Evolutionary conservation across 2,888 invertebrate species (phyloP), one percentile per base, ranked within the genome.

Genomic region (Lomographa bimaculata): DNA sequence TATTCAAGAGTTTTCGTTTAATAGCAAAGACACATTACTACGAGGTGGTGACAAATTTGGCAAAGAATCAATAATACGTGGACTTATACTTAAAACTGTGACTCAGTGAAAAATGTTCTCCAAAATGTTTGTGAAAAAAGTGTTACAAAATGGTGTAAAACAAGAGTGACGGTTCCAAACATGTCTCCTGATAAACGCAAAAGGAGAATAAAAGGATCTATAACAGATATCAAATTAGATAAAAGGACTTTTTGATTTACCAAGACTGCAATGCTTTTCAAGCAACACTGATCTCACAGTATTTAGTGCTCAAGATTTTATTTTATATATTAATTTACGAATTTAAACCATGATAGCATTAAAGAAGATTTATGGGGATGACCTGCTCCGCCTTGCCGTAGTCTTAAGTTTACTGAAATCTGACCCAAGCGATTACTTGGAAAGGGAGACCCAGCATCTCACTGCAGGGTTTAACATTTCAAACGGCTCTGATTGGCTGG

Each of bases 341-440:
- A 38, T 42, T 38, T 39, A 33, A 58, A 38, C 35, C 34, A 96
- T 96, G 96, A 90, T 96, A 83, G 93, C 94, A 60, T 82, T 95
- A 60, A 96, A 96, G 86, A 96, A 96, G 78, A 84, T 95, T 26
- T 95, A 95, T 64, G 92, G 94, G 30, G 95, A 95, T 73, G 96
- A 96, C 87, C 87, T 96, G 64, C 80, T 97, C 51, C 93, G 96
- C 75, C 85, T 96, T 57, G 94, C 97, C 56, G 77, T 97, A 73
- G 91, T 97, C 55, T 86, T 97, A 62, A 94, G 96, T 75, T 90
- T 97, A 52, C 78, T 97, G 35, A 92, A 95, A 58, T 93, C 94
- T 6, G 93, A 95, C 70, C 94, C 95, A 0, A 93, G 94, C 54
- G 91, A 92, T 10, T 92, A 94, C 64, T 78, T 94, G 30, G 90